Percentiles rank a stretch among this genome's conserved stretches.
Conservation (phyloP, 2,113 vertebrate genomes). For the Antigone vipio region DNA sequence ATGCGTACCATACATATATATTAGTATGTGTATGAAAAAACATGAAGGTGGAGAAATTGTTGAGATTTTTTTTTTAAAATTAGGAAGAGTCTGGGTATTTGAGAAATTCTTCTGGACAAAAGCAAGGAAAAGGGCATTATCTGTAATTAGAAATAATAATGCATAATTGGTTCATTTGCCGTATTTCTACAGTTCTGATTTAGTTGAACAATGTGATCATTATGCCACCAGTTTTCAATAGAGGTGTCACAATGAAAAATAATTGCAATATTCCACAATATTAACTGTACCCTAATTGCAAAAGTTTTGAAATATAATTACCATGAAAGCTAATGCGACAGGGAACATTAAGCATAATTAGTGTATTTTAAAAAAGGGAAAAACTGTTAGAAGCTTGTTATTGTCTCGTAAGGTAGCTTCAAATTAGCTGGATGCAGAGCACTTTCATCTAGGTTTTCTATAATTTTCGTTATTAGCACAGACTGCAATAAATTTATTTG, state of each 20-base stretch:
- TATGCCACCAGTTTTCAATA: conserved; percentile 84
- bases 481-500: conserved; percentile 84
- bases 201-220: conserved; percentile 85
- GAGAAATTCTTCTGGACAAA: conserved; percentile 80
- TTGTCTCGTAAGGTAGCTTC: conserved; percentile 86
- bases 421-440: conserved; percentile 81
- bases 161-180: conserved; percentile 86
- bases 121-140: conserved; percentile 81
- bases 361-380: conserved; percentile 77
- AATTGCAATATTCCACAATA: conserved; percentile 89
- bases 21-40: neutral
- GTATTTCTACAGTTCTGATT: conserved; percentile 86
- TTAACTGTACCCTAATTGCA: conserved; percentile 88
- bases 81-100: conserved; percentile 57
- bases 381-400: conserved; percentile 87
- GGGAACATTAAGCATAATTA: conserved; percentile 88
- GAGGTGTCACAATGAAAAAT: conserved; percentile 89
- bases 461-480: conserved; percentile 82
- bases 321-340: conserved; percentile 87
- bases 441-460: conserved; percentile 80
- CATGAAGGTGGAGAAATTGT: neutral
- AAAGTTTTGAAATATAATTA: conserved; percentile 91
- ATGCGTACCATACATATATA: fast-evolving
- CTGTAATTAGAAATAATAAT: conserved; percentile 88
- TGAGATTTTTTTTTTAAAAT: neutral